phyloP scores from a whole-genome alignment of 1,140 invertebrate genomes.

The Aphelinus certus region DNA sequence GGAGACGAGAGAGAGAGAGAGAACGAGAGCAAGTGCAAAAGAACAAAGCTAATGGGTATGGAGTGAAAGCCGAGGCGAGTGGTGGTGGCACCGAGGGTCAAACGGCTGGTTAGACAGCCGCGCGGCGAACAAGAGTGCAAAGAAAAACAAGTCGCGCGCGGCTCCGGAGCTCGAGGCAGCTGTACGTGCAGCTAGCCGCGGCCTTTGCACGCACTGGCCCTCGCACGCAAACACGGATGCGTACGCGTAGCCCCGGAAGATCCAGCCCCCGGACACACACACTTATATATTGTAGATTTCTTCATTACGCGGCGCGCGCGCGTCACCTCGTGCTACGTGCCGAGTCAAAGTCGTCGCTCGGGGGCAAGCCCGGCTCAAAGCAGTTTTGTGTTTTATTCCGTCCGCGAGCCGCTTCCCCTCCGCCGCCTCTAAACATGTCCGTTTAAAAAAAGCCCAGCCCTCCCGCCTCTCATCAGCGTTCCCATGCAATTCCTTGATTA shows the following conservation, averaged over 20 bases:
- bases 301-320: conserved; percentile 46
- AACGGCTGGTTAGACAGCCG: conserved; percentile 19
- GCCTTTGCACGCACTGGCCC: conserved; percentile 8
- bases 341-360: no score
- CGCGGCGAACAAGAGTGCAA: conserved; percentile 3
- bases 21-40: conserved; percentile 27
- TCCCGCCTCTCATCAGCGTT: no score
- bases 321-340: conserved; percentile 37
- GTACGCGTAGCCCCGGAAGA: conserved; percentile 33
- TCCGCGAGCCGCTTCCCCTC: no score
- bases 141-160: conserved; percentile 17
- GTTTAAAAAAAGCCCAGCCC: no score
- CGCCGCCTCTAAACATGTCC: no score
- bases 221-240: no score
- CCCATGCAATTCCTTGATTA: no score
- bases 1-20: conserved; percentile 23
- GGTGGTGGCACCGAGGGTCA: conserved; percentile 19
- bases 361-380: no score
- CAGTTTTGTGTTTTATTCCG: no score
- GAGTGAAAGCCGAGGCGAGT: conserved; percentile 13
- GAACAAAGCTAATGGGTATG: conserved; percentile 28
- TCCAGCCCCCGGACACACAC: not conserved
- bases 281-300: conserved; percentile 45
- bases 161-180: conserved; percentile 28
- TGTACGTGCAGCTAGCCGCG: conserved; percentile 43